Conservation (phyloP, 1,140 invertebrate species). For the Andrena cerasifolii region DNA sequence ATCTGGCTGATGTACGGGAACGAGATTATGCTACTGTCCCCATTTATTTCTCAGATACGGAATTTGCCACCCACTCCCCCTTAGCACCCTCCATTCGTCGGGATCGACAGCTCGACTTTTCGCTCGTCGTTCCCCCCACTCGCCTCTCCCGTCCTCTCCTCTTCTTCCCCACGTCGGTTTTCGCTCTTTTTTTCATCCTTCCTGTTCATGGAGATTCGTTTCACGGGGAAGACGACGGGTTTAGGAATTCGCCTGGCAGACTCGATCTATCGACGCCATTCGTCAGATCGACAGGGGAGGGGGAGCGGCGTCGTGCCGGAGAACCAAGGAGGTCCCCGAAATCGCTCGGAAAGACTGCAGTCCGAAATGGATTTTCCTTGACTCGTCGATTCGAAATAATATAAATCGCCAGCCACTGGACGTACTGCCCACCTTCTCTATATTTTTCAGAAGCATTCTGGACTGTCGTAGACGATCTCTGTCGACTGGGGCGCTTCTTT, state of each 20-base stretch:
- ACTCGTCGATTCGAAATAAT: constrained; percentile 57
- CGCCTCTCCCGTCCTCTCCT: background rate
- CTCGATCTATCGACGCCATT: constrained; percentile 59
- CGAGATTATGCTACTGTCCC: constrained; percentile 15
- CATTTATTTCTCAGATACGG: constrained; percentile 47
- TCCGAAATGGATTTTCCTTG: constrained; percentile 60
- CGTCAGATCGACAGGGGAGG: constrained; percentile 51
- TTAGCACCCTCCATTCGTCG: constrained; percentile 47
- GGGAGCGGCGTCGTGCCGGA: constrained; percentile 37
- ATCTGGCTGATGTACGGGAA: background rate
- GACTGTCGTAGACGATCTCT: background rate
- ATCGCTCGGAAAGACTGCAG: constrained; percentile 37
- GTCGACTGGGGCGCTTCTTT: background rate
- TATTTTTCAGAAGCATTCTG: constrained; percentile 14
- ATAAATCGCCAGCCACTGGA: too few species aligned
- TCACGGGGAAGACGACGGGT: constrained; percentile 24
- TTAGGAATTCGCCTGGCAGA: constrained; percentile 19
- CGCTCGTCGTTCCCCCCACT: constrained; percentile 29
- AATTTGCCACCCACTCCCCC: constrained; percentile 32
- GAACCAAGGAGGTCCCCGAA: constrained; percentile 10
- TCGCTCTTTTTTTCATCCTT: constrained; percentile 9
- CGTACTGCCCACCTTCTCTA: background rate
- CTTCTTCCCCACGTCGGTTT: background rate
- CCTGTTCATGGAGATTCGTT: constrained; percentile 29
- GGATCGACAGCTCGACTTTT: constrained; percentile 60